Conservation (phyloP, 2,888 invertebrate genomes). For the Oxyteleia sp. region DNA sequence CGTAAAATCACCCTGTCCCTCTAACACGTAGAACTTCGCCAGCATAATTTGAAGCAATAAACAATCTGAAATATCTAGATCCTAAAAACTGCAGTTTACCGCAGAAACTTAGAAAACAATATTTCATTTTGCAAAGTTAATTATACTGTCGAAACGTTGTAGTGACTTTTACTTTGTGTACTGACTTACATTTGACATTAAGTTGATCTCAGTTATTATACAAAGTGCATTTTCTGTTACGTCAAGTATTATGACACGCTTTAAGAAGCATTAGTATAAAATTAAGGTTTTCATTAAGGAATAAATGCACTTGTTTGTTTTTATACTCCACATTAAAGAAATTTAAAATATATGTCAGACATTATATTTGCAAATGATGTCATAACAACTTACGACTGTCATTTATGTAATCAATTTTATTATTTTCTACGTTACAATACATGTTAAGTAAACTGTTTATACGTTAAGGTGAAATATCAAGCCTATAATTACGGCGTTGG, state of each 20-base stretch:
- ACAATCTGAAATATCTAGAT: neutral
- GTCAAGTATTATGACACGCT: slow-evolving; percentile 40
- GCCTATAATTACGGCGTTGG: no score
- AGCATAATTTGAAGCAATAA: no score
- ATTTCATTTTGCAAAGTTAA: neutral
- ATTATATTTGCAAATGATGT: neutral
- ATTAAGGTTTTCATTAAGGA: slow-evolving; percentile 35
- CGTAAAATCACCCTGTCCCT: no score
- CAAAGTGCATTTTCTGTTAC: slow-evolving; percentile 26
- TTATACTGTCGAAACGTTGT: neutral
- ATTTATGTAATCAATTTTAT: no score
- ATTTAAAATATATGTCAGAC: neutral
- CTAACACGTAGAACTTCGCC: no score
- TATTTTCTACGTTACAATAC: no score
- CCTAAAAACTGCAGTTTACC: neutral
- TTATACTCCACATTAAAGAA: neutral
- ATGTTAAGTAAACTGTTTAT: no score
- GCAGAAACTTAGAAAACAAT: neutral
- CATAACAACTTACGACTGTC: no score
- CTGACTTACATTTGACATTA: slow-evolving; percentile 28
- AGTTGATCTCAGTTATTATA: slow-evolving; percentile 23
- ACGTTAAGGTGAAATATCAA: no score
- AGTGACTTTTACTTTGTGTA: neutral
- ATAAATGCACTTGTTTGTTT: slow-evolving; percentile 57
- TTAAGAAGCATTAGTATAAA: slow-evolving; percentile 39